phyloP scores from a whole-genome alignment of 92 coral and sea anemone species.

The Porites rus region DNA sequence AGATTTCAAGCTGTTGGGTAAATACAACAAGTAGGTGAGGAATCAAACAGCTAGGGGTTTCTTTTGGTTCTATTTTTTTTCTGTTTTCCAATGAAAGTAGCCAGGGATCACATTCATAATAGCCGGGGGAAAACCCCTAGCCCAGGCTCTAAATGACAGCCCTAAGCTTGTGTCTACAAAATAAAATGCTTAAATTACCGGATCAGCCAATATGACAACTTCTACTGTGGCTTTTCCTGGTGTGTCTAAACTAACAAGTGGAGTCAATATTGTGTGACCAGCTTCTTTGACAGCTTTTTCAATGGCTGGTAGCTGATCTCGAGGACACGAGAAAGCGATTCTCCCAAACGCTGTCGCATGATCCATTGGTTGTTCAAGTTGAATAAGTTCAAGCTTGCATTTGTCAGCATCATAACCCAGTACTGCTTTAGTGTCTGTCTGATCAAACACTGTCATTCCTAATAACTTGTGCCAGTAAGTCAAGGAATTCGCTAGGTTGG shows the following conservation, averaged over 20 bases:
- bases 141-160: not conserved
- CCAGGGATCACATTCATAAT: too few relatives aligned
- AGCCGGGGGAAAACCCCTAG: too few relatives aligned
- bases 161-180: not conserved
- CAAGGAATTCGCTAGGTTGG: slow-evolving; percentile 76
- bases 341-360: slow-evolving; percentile 97
- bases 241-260: slow-evolving; percentile 86
- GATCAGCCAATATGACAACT: slow-evolving; percentile 93
- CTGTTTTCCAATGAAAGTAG: too few relatives aligned
- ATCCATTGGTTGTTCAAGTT: slow-evolving; percentile 76
- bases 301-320: slow-evolving; percentile 76
- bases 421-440: slow-evolving; percentile 71
- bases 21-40: too few relatives aligned
- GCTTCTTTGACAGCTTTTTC: slow-evolving; percentile 70
- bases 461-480: slow-evolving; percentile 84
- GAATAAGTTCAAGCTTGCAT: slow-evolving; percentile 88
- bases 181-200: slow-evolving; percentile 51
- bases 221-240: slow-evolving; percentile 97
- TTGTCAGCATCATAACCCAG: slow-evolving; percentile 82
- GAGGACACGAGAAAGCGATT: slow-evolving; percentile 96
- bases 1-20: too few relatives aligned
- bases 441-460: slow-evolving; percentile 86
- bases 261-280: slow-evolving; percentile 84
- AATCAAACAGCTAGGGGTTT: too few relatives aligned
- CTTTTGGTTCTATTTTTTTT: too few relatives aligned